Base-by-base conservation (phyloP, 2,113 vertebrate genomes). In the Pimephales promelas region DNA sequence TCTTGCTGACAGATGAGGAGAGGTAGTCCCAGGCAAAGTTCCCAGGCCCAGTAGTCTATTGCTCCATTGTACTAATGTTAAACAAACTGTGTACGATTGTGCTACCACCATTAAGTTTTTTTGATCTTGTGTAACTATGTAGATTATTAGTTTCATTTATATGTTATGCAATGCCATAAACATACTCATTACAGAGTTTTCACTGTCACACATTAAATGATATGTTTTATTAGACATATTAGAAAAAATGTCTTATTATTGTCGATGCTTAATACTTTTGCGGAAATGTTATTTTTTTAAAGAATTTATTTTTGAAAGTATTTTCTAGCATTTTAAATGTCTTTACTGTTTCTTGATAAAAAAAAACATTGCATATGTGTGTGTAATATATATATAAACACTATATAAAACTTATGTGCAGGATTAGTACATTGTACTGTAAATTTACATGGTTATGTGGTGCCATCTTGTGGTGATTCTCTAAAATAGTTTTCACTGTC, bases 1-100 rank as follows among this genome's bases (percentile, higher is more conserved):
- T 87, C 83, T 85, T 82, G 52, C 75, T 81, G 86, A 87, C 84
- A 87, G 76, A 87, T 87, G 86, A 87, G 80, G 66, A 64, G 77
- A 85, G 74, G 86, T 87, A 79, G 83, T 82, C 61, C 62, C 68
- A 68, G 75, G 59, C 81, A 79, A 62, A 82, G 79, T 85, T 87
- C 79, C 70, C 86, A 87, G 83, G 83, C 64, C 74, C 79, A 84
- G 34, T 81, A 74, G 24, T 82, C 83, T 78, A 83, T 84, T 87
- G 77, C 83, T 85, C 56, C 40, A 49, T 78, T 76, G 54, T 78
- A 82, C 79, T 82, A 73, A 73, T 80, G 28, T 72, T 74, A 70
- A 84, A 73, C 61, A 56, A 64, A 81, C 62, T 40, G 22, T 22
- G 83, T 81, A 70, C 59, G 81, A 73, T 81, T 82, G 68, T 64